These are phyloP conservation scores for Periophthalmus modestus DNA, from an alignment of 2,113 vertebrate species.

Conservation along the genomic window DNA sequence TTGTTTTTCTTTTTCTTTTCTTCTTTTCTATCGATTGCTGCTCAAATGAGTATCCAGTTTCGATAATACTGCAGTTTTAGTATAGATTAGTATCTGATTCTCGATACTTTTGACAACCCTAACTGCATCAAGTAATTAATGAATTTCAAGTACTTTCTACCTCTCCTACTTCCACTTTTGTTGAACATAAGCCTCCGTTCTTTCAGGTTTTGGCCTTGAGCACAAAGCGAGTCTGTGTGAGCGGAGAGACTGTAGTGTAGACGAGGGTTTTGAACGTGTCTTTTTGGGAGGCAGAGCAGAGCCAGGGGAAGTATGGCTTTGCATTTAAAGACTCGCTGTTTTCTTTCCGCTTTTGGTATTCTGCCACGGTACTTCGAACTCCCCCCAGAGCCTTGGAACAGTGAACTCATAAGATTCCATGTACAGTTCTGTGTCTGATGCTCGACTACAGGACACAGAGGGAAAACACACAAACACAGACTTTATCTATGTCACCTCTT, in stretches of 20 bases:
- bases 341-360: constrained; percentile 38
- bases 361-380: constrained; percentile 32
- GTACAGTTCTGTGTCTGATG: neutral
- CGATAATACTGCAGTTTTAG: too few relatives aligned
- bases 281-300: constrained; percentile 22
- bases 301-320: constrained; percentile 22
- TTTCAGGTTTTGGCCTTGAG: constrained; percentile 22
- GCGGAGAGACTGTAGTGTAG: constrained; percentile 10
- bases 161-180: neutral
- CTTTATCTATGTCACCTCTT: too few relatives aligned
- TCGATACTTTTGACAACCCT: too few relatives aligned
- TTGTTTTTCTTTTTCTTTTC: too few relatives aligned
- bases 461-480: neutral
- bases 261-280: constrained; percentile 16
- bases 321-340: constrained; percentile 30
- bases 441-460: neutral
- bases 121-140: neutral
- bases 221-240: constrained; percentile 51
- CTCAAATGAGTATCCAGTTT: too few relatives aligned
- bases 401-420: neutral
- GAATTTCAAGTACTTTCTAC: neutral
- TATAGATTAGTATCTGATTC: too few relatives aligned
- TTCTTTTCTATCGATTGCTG: too few relatives aligned
- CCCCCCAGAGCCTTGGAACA: constrained; percentile 28
- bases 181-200: constrained; percentile 21